phyloP scores from a whole-genome alignment of 2,113 vertebrate genomes.

The Phalacrocorax pelagicus region DNA sequence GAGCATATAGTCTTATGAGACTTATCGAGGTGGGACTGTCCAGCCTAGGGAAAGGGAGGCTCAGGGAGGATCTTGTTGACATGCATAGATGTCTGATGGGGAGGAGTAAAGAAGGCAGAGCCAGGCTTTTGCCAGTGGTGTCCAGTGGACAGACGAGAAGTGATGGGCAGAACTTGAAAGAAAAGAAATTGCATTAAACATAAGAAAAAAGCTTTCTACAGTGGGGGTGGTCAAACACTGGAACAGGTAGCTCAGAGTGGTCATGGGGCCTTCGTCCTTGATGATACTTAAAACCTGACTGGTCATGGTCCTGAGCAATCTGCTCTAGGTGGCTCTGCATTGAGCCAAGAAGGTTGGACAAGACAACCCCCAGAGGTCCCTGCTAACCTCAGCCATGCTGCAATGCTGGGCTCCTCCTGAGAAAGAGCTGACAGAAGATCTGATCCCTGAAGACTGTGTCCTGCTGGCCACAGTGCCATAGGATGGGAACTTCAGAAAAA shows the following conservation, averaged over 20 bases:
- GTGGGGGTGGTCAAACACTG: neutral
- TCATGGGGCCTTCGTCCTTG: neutral
- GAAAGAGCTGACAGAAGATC: neutral
- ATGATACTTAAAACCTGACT: neutral
- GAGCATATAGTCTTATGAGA: accelerated
- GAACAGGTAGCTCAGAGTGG: neutral
- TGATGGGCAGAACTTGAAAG: neutral
- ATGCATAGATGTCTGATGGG: neutral
- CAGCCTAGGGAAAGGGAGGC: neutral
- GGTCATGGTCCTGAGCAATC: neutral
- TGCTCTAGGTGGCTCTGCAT: neutral
- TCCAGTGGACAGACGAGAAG: neutral
- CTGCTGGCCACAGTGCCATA: neutral
- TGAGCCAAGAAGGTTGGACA: neutral
- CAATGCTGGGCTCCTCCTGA: neutral
- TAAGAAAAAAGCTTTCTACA: neutral
- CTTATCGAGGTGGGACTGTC: neutral
- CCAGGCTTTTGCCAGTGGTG: neutral
- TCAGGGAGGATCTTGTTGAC: neutral
- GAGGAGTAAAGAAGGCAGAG: neutral
- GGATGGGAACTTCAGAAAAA: neutral
- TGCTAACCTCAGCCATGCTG: neutral
- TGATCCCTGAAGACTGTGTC: neutral
- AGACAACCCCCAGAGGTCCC: neutral
- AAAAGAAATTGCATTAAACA: neutral